These are phyloP conservation scores for Oscheius myriophilus DNA, from an alignment of 2,888 invertebrate genomes.

Conservation along the genomic window DNA sequence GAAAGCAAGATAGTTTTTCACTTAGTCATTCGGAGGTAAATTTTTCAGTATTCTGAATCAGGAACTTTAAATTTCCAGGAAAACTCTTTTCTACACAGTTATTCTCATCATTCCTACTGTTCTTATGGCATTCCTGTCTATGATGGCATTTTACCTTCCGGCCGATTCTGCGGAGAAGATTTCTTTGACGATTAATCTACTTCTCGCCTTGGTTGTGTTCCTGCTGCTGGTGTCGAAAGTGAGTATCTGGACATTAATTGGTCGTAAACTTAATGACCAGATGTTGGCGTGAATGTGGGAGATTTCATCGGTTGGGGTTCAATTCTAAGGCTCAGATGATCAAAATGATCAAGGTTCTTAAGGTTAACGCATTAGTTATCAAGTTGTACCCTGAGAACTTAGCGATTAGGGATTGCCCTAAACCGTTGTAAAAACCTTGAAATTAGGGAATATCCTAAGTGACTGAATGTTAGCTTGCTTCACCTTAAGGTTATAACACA, in stretches of 20 bases:
- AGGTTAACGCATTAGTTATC: background rate
- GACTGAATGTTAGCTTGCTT: too few relatives aligned
- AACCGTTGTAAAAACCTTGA: too few relatives aligned
- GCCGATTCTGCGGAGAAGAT: slow-evolving; percentile 91
- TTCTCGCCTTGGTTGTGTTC: slow-evolving; percentile 99
- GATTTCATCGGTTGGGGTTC: too few relatives aligned
- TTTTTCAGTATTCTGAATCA: background rate
- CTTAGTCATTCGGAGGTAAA: slow-evolving; percentile 60
- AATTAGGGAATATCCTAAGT: too few relatives aligned
- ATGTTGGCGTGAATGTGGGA: too few relatives aligned
- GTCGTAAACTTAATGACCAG: too few relatives aligned
- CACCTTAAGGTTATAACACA: too few relatives aligned
- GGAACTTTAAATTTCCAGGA: slow-evolving; percentile 74
- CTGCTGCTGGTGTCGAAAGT: slow-evolving; percentile 91
- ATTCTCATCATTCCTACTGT: slow-evolving; percentile 94
- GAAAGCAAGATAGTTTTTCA: slow-evolving; percentile 67
- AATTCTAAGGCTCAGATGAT: too few relatives aligned
- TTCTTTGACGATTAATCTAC: slow-evolving; percentile 83
- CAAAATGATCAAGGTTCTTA: background rate
- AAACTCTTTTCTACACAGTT: slow-evolving; percentile 98
- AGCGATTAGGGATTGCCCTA: too few relatives aligned
- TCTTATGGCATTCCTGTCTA: slow-evolving; percentile 91
- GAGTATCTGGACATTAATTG: background rate
- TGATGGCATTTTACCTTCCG: slow-evolving; percentile 92
- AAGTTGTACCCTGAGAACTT: too few relatives aligned